Percentiles rank a stretch among this genome's conserved stretches.
Conservation (phyloP, 2,797 vertebrate genomes). For the Uromys caudimaculatus region DNA sequence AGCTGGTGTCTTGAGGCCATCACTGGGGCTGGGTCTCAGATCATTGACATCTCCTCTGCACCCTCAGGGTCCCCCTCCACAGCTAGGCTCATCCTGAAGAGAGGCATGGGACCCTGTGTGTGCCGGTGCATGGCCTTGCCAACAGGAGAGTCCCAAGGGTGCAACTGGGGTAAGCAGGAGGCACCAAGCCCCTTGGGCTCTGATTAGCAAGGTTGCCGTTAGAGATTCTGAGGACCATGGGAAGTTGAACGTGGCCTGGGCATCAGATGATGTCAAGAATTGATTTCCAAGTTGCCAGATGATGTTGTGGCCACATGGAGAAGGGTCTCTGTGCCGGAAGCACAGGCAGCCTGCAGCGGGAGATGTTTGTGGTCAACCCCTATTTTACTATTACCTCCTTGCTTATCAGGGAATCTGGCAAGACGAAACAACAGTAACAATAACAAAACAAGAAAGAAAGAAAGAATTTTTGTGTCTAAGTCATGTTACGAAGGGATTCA, state of each 20-base stretch:
- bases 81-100: not conserved
- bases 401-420: not conserved
- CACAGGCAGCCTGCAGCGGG: no score
- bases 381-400: no score
- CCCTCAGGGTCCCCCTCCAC: not conserved
- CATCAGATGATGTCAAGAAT: not conserved
- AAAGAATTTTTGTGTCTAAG: not conserved
- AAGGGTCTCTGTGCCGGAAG: not conserved
- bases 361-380: accelerated
- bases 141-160: no score
- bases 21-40: not conserved
- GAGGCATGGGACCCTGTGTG: not conserved
- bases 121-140: not conserved
- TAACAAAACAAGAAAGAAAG: not conserved
- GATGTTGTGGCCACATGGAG: not conserved
- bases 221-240: not conserved
- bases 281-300: not conserved
- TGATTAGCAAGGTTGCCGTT: not conserved
- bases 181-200: not conserved
- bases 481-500: not conserved
- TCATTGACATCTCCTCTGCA: not conserved
- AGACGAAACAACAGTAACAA: not conserved
- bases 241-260: not conserved
- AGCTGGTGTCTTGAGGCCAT: not conserved
- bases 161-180: not conserved